Evolutionary conservation across 1,140 invertebrate species (phyloP), one percentile per base, ranked within the genome.

Genomic region (Lamellibrachia luymesi): DNA sequence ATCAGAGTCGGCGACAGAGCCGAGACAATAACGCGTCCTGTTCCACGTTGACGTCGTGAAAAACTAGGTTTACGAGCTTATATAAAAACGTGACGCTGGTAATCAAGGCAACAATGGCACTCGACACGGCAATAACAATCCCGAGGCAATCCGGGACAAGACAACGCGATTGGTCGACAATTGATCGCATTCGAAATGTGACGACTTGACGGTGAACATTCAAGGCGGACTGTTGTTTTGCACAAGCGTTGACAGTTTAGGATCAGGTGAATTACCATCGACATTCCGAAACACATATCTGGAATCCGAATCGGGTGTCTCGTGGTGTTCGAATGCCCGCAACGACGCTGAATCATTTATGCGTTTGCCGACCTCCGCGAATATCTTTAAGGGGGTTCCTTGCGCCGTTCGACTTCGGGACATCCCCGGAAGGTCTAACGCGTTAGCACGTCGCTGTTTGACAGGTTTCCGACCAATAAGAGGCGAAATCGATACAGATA

Each of bases 401-500:
- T 22, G 13, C 64, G 13, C 64, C 13, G 64, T 80, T 80, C 64
- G 64, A 80, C 64, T 8, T 80, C 64, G 64, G 64, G 64, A 80
- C 64, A 80, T 80, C 64, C 64, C 64, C 64, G 64, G 13, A 80
- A 80, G 64, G 64, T 80, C 64, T 80, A 22, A 80, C 64, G 64
- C 64, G 64, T 80, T 80, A 80, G 64, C 64, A 80, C 64, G 64
- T 80, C 64, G 64, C 64, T 22, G 64, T 80, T 80, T 80, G 64
- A 80, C 64, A 80, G 64, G 64, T 80, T 80, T 80, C 64, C 64
- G 64, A 17, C 64, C 6, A 80, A 80, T 80, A 80, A 80, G 64
- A 80, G 64, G 64, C 64, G 64, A 80, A 80, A 80, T 80, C 64
- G 64, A 80, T 80, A 80, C 64, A 80, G 64, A 80, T 80, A 80